Conservation (phyloP, 2,113 vertebrate genomes). For the Orientallactaga bullata region DNA sequence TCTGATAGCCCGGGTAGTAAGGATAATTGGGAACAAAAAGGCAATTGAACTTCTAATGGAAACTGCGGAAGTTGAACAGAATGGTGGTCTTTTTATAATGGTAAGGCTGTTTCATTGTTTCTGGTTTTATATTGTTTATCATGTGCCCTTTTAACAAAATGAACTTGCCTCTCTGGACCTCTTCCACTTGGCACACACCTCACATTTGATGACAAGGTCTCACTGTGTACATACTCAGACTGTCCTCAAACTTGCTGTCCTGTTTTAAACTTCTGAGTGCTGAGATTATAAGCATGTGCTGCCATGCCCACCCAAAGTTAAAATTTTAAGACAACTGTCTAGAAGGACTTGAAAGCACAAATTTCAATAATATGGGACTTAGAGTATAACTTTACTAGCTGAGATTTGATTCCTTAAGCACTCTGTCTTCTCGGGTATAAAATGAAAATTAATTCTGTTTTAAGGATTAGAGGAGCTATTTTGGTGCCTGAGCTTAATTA, state of each 20-base stretch:
- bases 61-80: conserved; percentile 95
- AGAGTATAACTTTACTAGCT: neutral
- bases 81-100: conserved; percentile 94
- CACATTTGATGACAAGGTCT: neutral
- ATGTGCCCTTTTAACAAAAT: neutral
- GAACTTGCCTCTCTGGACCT: neutral
- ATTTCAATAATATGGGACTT: conserved; percentile 14
- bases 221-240: neutral
- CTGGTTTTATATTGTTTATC: neutral
- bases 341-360: neutral
- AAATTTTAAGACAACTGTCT: neutral
- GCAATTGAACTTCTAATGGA: conserved; percentile 95
- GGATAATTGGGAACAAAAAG: conserved; percentile 93
- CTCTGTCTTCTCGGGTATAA: neutral
- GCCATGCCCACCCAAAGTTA: neutral
- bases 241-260: neutral
- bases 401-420: neutral
- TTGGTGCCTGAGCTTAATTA: neutral
- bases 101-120: conserved; percentile 83
- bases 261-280: neutral
- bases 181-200: neutral
- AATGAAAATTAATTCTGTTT: neutral
- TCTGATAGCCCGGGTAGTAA: conserved; percentile 93
- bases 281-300: neutral
- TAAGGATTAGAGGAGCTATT: neutral